Evolutionary conservation across 2,888 invertebrate genomes (phyloP).

Genomic region (Eristalinus aeneus): DNA sequence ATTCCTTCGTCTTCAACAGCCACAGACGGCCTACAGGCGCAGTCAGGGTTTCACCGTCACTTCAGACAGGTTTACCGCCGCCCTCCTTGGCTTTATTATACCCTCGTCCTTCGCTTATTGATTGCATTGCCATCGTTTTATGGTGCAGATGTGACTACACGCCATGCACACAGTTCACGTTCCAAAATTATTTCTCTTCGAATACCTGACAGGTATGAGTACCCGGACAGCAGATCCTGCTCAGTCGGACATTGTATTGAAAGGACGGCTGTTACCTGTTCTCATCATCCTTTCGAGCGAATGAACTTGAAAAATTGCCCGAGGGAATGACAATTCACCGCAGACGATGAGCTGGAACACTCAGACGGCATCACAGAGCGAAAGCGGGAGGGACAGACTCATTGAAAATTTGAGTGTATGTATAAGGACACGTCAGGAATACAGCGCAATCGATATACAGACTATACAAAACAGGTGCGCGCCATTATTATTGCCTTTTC

Average conservation of each 20-base stretch:
- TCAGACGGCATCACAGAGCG: background rate
- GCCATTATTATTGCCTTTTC: conserved; percentile 25
- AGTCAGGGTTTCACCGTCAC: background rate
- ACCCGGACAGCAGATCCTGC: background rate
- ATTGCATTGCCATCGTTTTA: conserved; percentile 38
- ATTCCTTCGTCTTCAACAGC: conserved; percentile 37
- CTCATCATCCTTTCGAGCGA: conserved; percentile 40
- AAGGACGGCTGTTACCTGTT: conserved; percentile 34
- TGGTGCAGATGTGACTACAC: conserved; percentile 28
- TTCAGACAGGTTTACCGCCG: conserved; percentile 28
- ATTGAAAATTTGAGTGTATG: conserved; percentile 31
- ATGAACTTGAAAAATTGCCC: conserved; percentile 57
- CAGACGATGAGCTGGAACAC: background rate
- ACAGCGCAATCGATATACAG: background rate
- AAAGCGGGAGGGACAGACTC: background rate
- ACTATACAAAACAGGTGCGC: conserved; percentile 37
- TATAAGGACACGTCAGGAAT: conserved; percentile 6
- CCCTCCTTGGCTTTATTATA: conserved; percentile 12
- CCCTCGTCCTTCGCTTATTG: conserved; percentile 38
- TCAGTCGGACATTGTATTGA: background rate
- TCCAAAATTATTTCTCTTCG: conserved; percentile 19
- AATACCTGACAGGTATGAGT: background rate
- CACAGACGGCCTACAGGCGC: background rate
- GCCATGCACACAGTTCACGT: background rate
- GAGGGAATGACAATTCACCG: conserved; percentile 11